phyloP scores from a whole-genome alignment of 1,140 invertebrate genomes.

The Colletes gigas region DNA sequence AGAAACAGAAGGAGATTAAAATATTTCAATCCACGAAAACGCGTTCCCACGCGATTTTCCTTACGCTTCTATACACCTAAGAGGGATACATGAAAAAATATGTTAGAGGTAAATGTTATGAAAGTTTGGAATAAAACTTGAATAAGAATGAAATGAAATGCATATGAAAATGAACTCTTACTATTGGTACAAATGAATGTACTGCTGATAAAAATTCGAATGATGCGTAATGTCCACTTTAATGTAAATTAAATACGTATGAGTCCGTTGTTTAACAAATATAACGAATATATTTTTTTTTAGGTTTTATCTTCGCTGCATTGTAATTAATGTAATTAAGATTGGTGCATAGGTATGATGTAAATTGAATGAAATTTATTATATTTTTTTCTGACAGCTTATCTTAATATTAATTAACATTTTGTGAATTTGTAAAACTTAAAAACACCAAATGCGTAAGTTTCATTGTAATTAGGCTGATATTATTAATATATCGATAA shows the following conservation, averaged over 20 bases:
- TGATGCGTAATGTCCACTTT: not conserved
- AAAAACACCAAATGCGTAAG: not conserved
- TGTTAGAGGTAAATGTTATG: slow-evolving; percentile 48
- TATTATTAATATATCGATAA: slow-evolving; percentile 1
- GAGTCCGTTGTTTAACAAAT: not conserved
- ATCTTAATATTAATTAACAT: slow-evolving; percentile 33
- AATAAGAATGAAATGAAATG: not conserved
- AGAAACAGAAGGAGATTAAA: slow-evolving; percentile 66
- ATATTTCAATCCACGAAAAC: slow-evolving; percentile 70
- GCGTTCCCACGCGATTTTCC: slow-evolving; percentile 70
- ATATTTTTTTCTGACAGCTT: slow-evolving; percentile 12
- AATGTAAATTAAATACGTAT: slow-evolving; percentile 16
- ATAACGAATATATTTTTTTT: slow-evolving; percentile 14
- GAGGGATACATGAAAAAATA: slow-evolving; percentile 65
- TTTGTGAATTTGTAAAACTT: slow-evolving; percentile 22
- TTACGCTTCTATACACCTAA: slow-evolving; percentile 75
- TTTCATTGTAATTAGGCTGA: not conserved
- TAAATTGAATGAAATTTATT: slow-evolving; percentile 32
- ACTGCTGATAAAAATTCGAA: slow-evolving; percentile 9
- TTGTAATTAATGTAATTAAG: slow-evolving; percentile 18
- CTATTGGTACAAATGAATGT: not conserved
- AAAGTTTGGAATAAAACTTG: slow-evolving; percentile 1
- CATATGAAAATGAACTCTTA: not conserved
- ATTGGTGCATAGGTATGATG: not conserved
- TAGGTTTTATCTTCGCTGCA: not conserved